phyloP scores from a whole-genome alignment of 1,140 invertebrate species.

The Drosophila carrolli region DNA sequence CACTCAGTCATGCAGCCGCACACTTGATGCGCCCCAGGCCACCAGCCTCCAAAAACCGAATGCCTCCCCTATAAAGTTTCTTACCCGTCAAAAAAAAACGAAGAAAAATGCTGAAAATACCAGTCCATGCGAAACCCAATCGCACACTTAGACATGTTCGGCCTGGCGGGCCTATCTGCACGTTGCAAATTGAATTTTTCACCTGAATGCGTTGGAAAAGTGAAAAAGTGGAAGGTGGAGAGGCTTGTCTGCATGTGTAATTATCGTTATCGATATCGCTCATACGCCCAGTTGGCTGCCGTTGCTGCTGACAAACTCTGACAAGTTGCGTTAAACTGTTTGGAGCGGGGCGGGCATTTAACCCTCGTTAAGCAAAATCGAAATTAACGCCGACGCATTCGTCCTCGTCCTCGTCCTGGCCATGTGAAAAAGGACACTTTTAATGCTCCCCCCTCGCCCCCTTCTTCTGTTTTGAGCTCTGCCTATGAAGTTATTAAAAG shows the following conservation, averaged over 20 bases:
- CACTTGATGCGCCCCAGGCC: conserved; percentile 47
- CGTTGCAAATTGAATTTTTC: conserved; percentile 78
- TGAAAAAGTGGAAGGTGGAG: not conserved
- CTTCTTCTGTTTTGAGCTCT: conserved; percentile 13
- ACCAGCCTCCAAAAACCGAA: not conserved
- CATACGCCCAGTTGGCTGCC: conserved; percentile 66
- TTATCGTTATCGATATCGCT: conserved; percentile 81
- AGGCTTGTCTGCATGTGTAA: conserved; percentile 64
- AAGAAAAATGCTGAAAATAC: not conserved
- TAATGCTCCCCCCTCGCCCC: conserved; percentile 42
- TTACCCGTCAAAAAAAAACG: not conserved
- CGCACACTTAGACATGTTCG: conserved; percentile 63
- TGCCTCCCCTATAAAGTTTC: conserved; percentile 2
- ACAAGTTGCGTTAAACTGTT: conserved; percentile 54
- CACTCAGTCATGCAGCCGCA: conserved; percentile 78
- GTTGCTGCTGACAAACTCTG: conserved; percentile 47
- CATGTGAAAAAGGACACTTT: conserved; percentile 78
- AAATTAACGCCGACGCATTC: conserved; percentile 74
- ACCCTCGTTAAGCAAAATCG: conserved; percentile 82
- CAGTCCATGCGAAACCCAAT: conserved; percentile 32
- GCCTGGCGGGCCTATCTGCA: conserved; percentile 43
- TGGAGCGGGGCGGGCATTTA: conserved; percentile 51
- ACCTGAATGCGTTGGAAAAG: conserved; percentile 58
- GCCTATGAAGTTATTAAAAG: conserved; percentile 83
- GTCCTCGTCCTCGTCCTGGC: conserved; percentile 30